These are phyloP conservation scores for Epistrophella euchroma DNA, from an alignment of 2,888 invertebrate species.

Conservation along the genomic window DNA sequence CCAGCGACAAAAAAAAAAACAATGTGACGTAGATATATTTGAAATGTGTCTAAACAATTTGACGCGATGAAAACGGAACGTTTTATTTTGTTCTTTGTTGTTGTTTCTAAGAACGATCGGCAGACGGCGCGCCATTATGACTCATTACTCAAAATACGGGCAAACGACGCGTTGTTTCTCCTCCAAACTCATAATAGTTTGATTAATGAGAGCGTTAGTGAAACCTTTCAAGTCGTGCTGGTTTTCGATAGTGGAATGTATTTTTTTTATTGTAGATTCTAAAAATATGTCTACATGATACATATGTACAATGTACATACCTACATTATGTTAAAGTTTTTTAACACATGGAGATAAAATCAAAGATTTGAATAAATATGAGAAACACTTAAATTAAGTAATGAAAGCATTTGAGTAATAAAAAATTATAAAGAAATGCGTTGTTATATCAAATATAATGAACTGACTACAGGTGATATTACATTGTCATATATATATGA, in stretches of 20 bases:
- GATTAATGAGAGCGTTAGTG: conserved; percentile 58
- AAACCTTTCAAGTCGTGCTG: conserved; percentile 43
- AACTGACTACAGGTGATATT: no score
- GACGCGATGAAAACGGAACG: conserved; percentile 11
- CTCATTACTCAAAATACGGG: conserved; percentile 15
- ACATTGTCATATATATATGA: no score
- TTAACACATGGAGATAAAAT: conserved; percentile 9
- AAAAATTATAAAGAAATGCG: background rate
- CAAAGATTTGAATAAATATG: conserved; percentile 3
- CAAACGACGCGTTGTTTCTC: background rate
- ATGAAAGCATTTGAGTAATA: background rate
- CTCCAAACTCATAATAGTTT: conserved; percentile 47
- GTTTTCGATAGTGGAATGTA: conserved; percentile 1
- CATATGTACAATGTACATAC: no score
- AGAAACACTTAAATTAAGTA: background rate
- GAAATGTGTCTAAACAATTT: conserved; percentile 36
- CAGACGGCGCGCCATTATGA: conserved; percentile 40
- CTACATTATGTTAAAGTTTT: background rate
- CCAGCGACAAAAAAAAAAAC: background rate
- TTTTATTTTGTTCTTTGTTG: background rate
- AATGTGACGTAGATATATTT: conserved; percentile 47
- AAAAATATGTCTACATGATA: background rate
- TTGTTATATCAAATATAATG: background rate
- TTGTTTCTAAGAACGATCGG: conserved; percentile 22
- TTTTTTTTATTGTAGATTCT: background rate